Percentiles rank a stretch among this genome's conserved stretches.
These are phyloP conservation scores for Cichladusa arquata DNA, from an alignment of 2,113 vertebrate genomes.

Conservation along the genomic window DNA sequence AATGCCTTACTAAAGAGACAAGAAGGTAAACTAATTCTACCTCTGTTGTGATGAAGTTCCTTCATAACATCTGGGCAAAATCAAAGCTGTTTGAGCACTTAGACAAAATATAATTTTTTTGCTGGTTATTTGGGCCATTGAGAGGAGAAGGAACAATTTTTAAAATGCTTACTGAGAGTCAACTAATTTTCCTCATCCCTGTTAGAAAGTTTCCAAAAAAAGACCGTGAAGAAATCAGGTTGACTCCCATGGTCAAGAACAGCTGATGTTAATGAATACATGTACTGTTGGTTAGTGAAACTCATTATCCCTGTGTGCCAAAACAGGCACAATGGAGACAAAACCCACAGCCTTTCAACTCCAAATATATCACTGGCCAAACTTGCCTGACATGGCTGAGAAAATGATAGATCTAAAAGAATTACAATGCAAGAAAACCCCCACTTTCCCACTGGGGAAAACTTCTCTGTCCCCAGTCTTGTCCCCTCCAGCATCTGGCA, in stretches of 20 bases:
- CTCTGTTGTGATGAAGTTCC: neutral
- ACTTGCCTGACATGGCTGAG: neutral
- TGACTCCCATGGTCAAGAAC: constrained; percentile 36
- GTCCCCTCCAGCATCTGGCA: neutral
- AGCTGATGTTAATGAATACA: neutral
- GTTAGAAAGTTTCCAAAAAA: constrained; percentile 35
- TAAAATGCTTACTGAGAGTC: constrained; percentile 2
- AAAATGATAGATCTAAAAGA: neutral
- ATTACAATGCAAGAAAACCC: neutral
- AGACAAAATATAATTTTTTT: constrained; percentile 12
- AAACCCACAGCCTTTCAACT: constrained; percentile 19
- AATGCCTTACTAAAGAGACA: neutral
- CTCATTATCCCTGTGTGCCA: neutral
- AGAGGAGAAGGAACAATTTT: neutral
- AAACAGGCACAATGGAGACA: neutral
- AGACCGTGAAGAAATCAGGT: constrained; percentile 17
- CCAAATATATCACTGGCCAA: neutral
- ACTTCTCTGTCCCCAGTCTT: neutral
- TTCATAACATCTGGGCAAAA: constrained; percentile 34
- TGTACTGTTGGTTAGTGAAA: neutral
- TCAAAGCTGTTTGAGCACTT: constrained; percentile 13
- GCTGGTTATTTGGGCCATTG: neutral
- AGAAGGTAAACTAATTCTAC: neutral
- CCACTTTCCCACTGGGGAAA: no score
- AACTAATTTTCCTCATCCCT: constrained; percentile 39